Base-by-base conservation (phyloP, 1,140 invertebrate species). In the Lepeophtheirus salmonis region DNA sequence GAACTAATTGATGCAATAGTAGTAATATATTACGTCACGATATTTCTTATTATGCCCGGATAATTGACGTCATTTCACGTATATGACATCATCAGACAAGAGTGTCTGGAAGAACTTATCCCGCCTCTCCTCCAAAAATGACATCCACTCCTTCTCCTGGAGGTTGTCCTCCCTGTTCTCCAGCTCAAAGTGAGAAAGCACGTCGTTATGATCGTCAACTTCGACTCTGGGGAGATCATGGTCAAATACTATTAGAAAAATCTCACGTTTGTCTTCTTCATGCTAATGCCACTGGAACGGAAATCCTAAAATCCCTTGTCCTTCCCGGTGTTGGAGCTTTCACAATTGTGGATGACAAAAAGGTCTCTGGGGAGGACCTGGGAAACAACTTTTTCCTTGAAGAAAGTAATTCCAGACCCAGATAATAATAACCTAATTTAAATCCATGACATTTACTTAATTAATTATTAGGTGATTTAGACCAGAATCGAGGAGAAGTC, bases 181-280 rank as follows among this genome's bases (percentile, higher is more conserved):
- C 30, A n/a, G 30, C 30, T 41, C 30, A 41, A 41, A 41, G 30
- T n/a, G 30, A 41, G 30, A 41, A 41, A n/a, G 6, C 30, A 10
- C 30, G 30, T 41, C 30, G 86, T 76, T 89, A 92, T 70, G 87
- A 92, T 70, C 76, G 88, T 63, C 88, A 92, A 74, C 72, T 90
- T 53, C 80, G 83, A 82, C 77, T 97, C 66, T 97, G 95, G 95
- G 92, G 92, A 61, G 92, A 97, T 71, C 87, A 96, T 75, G 95
- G 95, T 0, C 95, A 98, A 73, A 70, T 77, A 61, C 76, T 83
- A 6, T 73, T 97, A 48, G 92, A 97, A 77, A 75, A 75, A 56
- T 82, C 89, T 22, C 83, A 87, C 71, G 79, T 97, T 67, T 98
- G 95, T 70, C 68, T 97, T 3, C 85, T 97, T 63, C 95, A 96